phyloP scores from a whole-genome alignment of 2,888 invertebrate genomes.

The Zygaena filipendulae region DNA sequence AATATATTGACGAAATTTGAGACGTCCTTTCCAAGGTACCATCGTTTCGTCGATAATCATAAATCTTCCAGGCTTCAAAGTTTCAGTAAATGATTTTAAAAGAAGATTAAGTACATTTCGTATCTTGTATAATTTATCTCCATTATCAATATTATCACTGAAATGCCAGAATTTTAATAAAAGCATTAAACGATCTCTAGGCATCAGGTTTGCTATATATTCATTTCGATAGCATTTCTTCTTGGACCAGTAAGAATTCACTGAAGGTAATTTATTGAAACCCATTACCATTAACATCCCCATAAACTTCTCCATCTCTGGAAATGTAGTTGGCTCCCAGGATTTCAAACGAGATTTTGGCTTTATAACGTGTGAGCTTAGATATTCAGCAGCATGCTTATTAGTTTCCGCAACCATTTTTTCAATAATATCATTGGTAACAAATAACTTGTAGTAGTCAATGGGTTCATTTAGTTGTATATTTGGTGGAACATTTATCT shows the following conservation, averaged over 20 bases:
- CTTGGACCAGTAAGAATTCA: slow-evolving; percentile 4
- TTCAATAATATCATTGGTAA: slow-evolving; percentile 6
- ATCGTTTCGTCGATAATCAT: slow-evolving; percentile 27
- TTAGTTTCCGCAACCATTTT: slow-evolving; percentile 10
- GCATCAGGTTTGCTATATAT: slow-evolving; percentile 1
- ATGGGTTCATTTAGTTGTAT: too few relatives aligned
- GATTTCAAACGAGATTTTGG: slow-evolving; percentile 5
- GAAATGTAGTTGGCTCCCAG: slow-evolving; percentile 1
- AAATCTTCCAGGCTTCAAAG: slow-evolving; percentile 20
- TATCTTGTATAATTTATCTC: slow-evolving; percentile 17
- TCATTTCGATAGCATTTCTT: slow-evolving; percentile 4
- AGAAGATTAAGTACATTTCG: slow-evolving; percentile 10
- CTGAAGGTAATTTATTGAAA: slow-evolving; percentile 1
- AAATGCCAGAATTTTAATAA: background rate
- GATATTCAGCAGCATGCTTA: slow-evolving; percentile 6
- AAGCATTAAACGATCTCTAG: background rate
- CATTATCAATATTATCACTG: too few relatives aligned
- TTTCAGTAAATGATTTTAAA: slow-evolving; percentile 9
- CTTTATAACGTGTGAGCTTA: background rate
- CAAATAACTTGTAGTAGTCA: too few relatives aligned
- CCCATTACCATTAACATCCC: slow-evolving; percentile 5
- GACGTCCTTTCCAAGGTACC: slow-evolving; percentile 25
- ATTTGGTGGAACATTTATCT: too few relatives aligned
- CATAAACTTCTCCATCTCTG: slow-evolving; percentile 5
- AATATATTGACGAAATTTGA: slow-evolving; percentile 24